These are phyloP conservation scores for Phalanger gymnotis DNA, from an alignment of 2,797 vertebrate genomes.

Conservation along the genomic window DNA sequence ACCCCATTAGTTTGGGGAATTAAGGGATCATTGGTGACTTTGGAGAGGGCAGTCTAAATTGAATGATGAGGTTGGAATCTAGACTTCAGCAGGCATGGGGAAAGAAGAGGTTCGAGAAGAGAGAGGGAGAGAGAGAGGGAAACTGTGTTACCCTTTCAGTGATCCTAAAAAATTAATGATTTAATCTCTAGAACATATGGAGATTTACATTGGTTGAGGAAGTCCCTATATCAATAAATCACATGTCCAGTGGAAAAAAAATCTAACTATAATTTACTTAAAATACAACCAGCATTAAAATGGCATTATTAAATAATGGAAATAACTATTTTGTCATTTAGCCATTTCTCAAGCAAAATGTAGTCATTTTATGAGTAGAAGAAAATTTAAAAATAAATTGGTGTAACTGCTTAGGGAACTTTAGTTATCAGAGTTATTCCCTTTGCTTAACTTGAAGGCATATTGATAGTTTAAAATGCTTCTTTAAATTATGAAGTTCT, in stretches of 20 bases:
- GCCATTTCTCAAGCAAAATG: slow-evolving; percentile 46
- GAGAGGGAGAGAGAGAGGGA: not conserved
- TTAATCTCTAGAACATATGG: not conserved
- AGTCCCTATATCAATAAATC: not conserved
- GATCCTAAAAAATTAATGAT: not conserved
- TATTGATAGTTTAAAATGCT: slow-evolving; percentile 46
- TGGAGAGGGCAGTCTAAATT: not conserved
- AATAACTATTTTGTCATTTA: slow-evolving; percentile 9
- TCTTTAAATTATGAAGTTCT: slow-evolving; percentile 56
- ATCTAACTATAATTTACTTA: not conserved
- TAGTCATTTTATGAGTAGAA: slow-evolving; percentile 18
- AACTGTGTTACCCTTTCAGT: slow-evolving; percentile 28
- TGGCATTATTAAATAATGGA: slow-evolving; percentile 34
- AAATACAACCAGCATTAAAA: not conserved
- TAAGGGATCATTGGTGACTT: not conserved
- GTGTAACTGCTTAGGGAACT: slow-evolving; percentile 10
- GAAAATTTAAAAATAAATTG: slow-evolving; percentile 52
- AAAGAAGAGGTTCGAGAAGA: too few relatives aligned
- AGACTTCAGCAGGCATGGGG: not conserved
- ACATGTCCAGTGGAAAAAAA: not conserved
- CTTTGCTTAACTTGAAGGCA: slow-evolving; percentile 19
- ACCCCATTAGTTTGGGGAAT: not conserved
- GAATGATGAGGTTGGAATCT: not conserved
- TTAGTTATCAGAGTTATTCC: not conserved
- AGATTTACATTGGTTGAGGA: not conserved